These are phyloP conservation scores for Lissocephala sabroskyi DNA, from an alignment of 2,888 invertebrate species.

Conservation along the genomic window DNA sequence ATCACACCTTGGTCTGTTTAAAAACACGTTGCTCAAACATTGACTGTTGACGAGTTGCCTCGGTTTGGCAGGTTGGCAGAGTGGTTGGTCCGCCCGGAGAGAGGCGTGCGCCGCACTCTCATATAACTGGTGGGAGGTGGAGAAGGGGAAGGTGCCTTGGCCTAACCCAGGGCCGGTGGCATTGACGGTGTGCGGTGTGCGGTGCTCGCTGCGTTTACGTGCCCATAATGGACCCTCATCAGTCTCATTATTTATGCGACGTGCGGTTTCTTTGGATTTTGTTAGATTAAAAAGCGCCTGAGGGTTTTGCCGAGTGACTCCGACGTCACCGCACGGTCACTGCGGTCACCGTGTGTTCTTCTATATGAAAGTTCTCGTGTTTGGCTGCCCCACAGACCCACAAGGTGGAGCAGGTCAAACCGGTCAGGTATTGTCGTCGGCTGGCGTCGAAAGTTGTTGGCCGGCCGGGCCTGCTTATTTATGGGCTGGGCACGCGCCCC, in stretches of 20 bases:
- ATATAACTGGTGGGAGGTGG: too few species aligned
- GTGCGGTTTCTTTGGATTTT: slow-evolving; percentile 68
- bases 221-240: slow-evolving; percentile 68
- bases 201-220: slow-evolving; percentile 34
- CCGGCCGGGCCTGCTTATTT: slow-evolving; percentile 34
- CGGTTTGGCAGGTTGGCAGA: too few species aligned
- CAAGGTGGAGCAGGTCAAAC: slow-evolving; percentile 53
- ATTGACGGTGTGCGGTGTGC: not conserved
- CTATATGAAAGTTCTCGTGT: slow-evolving; percentile 5
- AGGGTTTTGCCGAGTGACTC: slow-evolving; percentile 60
- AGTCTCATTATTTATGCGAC: slow-evolving; percentile 66
- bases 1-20: slow-evolving; percentile 57
- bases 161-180: not conserved
- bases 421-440: slow-evolving; percentile 59
- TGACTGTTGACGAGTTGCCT: slow-evolving; percentile 44
- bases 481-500: slow-evolving; percentile 54
- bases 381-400: slow-evolving; percentile 17
- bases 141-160: too few species aligned
- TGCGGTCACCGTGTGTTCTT: slow-evolving; percentile 45
- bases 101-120: too few species aligned
- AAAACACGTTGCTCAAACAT: slow-evolving; percentile 65
- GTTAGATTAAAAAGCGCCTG: slow-evolving; percentile 66
- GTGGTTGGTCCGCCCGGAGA: too few species aligned
- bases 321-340: slow-evolving; percentile 45
- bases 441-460: slow-evolving; percentile 13